phyloP scores from a whole-genome alignment of 2,797 vertebrate species.

The Ateles fusciceps region DNA sequence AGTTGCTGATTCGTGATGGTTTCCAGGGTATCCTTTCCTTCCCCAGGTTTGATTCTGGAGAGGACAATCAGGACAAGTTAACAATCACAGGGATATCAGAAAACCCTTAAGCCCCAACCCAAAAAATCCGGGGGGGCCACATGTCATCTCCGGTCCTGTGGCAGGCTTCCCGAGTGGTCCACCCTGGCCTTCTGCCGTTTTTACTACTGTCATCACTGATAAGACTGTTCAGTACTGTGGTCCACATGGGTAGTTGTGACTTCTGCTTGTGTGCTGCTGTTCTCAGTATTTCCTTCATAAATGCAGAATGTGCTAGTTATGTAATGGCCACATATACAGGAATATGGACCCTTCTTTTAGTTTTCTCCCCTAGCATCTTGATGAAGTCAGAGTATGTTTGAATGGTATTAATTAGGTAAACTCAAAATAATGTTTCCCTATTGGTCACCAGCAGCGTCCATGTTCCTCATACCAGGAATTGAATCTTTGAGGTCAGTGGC shows the following conservation, averaged over 20 bases:
- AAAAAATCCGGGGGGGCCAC: neutral
- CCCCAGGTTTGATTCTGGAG: neutral
- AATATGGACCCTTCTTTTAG: neutral
- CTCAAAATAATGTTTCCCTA: neutral
- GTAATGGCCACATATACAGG: neutral
- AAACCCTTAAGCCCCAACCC: neutral
- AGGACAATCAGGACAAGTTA: neutral
- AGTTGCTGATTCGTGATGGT: neutral
- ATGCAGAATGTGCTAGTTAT: neutral
- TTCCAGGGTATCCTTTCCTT: neutral
- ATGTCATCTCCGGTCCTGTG: neutral
- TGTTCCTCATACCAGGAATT: neutral
- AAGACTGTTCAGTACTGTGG: neutral
- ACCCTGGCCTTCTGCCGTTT: neutral
- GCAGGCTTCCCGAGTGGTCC: rapidly evolving
- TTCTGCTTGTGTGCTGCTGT: neutral
- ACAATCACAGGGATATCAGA: neutral
- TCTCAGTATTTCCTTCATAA: neutral
- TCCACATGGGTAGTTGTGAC: neutral
- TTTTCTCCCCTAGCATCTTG: neutral
- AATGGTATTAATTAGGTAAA: neutral
- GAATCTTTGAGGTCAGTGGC: neutral
- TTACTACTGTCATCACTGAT: neutral
- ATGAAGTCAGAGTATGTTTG: neutral
- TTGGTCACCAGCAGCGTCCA: neutral